These are phyloP conservation scores for Tenthredo amoena DNA, from an alignment of 2,888 invertebrate species.

Conservation along the genomic window DNA sequence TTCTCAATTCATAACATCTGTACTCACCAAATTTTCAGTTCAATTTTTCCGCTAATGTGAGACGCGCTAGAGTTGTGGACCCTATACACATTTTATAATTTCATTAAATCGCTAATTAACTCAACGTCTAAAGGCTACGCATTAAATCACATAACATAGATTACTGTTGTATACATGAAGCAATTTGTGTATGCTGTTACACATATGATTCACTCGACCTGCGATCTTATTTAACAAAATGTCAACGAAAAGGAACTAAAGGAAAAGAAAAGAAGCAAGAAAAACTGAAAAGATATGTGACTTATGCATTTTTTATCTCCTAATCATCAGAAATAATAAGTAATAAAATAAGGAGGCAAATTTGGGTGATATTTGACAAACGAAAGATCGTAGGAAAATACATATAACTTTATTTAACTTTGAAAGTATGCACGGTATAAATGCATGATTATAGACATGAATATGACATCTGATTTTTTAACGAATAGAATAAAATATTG, in stretches of 20 bases:
- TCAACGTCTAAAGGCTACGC: not conserved
- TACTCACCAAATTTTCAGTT: slow-evolving; percentile 8
- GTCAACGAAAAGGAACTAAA: not conserved
- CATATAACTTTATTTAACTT: slow-evolving; percentile 5
- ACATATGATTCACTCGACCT: not conserved
- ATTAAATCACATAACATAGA: not conserved
- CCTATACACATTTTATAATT: slow-evolving; percentile 12
- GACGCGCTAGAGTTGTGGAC: slow-evolving; percentile 24
- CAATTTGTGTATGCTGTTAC: not conserved
- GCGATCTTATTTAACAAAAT: not conserved
- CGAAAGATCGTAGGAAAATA: slow-evolving; percentile 2
- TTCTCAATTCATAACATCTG: not conserved
- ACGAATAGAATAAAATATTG: slow-evolving; percentile 21
- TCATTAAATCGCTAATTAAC: not conserved
- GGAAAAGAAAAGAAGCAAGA: not conserved
- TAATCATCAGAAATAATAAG: not conserved
- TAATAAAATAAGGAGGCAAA: not conserved
- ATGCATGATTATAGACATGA: slow-evolving; percentile 26
- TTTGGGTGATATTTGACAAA: not conserved
- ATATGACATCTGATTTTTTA: not conserved
- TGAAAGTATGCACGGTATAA: slow-evolving; percentile 19
- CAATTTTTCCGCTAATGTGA: not conserved
- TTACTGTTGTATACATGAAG: not conserved
- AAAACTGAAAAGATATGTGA: not conserved
- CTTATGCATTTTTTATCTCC: not conserved